Base-by-base conservation (phyloP, 2,797 vertebrate genomes). In the Chelonia mydas region DNA sequence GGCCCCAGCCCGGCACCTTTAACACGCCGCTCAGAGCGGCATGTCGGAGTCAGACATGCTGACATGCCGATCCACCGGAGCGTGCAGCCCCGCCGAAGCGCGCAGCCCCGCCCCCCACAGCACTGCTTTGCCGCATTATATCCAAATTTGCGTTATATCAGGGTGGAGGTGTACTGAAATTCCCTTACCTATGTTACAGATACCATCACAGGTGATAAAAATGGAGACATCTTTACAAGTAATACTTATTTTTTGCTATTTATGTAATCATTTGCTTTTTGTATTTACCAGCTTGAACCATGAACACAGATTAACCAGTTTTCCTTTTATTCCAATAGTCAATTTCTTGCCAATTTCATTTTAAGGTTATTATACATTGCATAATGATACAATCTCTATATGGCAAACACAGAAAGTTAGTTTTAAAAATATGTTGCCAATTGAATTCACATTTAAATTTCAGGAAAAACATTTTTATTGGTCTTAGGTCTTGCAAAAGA, bases 151-250 rank as follows among this genome's bases (percentile, higher is more conserved):
- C 41, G 41, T 41, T 41, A 41, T 41, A 41, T 41, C 41, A 41
- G 41, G 41, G 41, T 5, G 41, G 41, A 41, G 41, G 41, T 41
- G 41, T 41, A 54, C 94, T 96, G 92, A 77, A 92, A 95, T 65
- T 65, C 89, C 79, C 88, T 93, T n/a, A 97, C 83, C 96, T 83
- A 87, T 83, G 89, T 31, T 95, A 89, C 90, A 79, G 83, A 94
- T 90, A 95, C 94, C n/a, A 61, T 61, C 59, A 61, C 59, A 61
- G 13, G 31, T 61, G 31, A 61, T 13, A 61, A 61, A 61, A 61
- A 61, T 7, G 6, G 59, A 61, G 33, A 33, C 12, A 61, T 28
- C 59, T 61, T 80, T 85, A 89, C 90, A 94, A 92, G 84, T 87
- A 93, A 76, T 5, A 28, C 72, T 12, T 77, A 90, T 94, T 94